These are phyloP conservation scores for Holocentrus rufus DNA, from an alignment of 2,797 vertebrate species.

Conservation along the genomic window DNA sequence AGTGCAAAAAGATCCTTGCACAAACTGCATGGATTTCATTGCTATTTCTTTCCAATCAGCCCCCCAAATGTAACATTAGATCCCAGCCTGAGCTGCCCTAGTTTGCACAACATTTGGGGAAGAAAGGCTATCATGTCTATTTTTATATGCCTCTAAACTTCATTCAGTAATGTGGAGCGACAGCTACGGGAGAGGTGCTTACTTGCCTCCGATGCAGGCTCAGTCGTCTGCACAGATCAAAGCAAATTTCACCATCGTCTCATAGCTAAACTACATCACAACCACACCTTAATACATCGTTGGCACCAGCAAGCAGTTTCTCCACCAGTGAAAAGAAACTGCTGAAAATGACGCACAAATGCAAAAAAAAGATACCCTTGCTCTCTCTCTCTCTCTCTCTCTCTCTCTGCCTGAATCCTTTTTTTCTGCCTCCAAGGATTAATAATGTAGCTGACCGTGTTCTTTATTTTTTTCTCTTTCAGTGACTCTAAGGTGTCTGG, in stretches of 20 bases:
- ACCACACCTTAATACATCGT: constrained; percentile 28
- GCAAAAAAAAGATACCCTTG: constrained; percentile 26
- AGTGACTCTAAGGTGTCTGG: constrained; percentile 61
- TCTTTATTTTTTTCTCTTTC: constrained; percentile 57
- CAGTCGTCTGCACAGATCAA: constrained; percentile 36
- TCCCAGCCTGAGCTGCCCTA: constrained; percentile 56
- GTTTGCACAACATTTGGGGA: constrained; percentile 67
- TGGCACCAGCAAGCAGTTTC: constrained; percentile 43
- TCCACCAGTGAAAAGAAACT: constrained; percentile 34
- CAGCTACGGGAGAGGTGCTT: constrained; percentile 62
- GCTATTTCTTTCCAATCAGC: constrained; percentile 9
- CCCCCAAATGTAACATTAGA: constrained; percentile 40
- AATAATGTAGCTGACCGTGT: constrained; percentile 47
- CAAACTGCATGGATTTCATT: constrained; percentile 1
- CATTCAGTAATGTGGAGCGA: constrained; percentile 55
- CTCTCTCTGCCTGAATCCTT: constrained; percentile 10
- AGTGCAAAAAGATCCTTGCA: not conserved
- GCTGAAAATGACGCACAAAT: constrained; percentile 34
- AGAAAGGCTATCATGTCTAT: constrained; percentile 63
- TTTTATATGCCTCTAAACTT: constrained; percentile 59
- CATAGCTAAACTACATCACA: constrained; percentile 24
- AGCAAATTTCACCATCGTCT: constrained; percentile 44
- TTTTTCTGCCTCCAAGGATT: constrained; percentile 31
- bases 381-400: constrained; percentile 10
- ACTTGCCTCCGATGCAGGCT: constrained; percentile 49